phyloP scores from a whole-genome alignment of 2,113 vertebrate genomes.

The Aegotheles bennettii region DNA sequence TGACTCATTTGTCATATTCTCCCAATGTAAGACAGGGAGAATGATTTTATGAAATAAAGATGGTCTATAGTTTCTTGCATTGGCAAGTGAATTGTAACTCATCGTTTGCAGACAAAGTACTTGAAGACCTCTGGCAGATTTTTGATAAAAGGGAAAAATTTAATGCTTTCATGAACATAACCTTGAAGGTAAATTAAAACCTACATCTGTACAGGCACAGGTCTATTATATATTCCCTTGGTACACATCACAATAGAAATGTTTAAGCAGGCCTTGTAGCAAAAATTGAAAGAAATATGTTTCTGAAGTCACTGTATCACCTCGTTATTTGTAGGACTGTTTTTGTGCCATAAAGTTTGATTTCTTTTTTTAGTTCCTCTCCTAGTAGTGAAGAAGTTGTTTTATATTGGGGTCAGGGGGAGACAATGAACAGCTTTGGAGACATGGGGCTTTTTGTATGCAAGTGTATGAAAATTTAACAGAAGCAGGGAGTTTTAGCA shows the following conservation, averaged over 20 bases:
- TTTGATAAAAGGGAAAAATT: background rate
- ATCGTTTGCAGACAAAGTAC: background rate
- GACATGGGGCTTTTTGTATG: accelerated
- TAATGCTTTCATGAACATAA: background rate
- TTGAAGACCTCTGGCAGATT: background rate
- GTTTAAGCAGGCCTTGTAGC: background rate
- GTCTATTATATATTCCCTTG: background rate
- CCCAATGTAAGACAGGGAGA: background rate
- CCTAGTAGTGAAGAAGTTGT: background rate
- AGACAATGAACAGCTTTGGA: background rate
- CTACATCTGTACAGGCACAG: background rate
- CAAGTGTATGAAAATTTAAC: background rate
- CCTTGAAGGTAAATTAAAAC: constrained; percentile 29
- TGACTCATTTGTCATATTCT: background rate
- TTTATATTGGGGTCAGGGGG: background rate
- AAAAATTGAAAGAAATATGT: background rate
- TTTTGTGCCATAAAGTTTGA: background rate
- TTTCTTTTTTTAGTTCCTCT: background rate
- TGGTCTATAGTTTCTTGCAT: background rate
- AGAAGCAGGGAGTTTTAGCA: background rate
- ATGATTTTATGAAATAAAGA: background rate
- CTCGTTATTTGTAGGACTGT: background rate
- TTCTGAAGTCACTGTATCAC: background rate
- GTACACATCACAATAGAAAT: background rate
- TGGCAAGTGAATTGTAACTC: background rate